Evolutionary conservation across 2,113 vertebrate species (phyloP).

Genomic region (Saccopteryx bilineata): DNA sequence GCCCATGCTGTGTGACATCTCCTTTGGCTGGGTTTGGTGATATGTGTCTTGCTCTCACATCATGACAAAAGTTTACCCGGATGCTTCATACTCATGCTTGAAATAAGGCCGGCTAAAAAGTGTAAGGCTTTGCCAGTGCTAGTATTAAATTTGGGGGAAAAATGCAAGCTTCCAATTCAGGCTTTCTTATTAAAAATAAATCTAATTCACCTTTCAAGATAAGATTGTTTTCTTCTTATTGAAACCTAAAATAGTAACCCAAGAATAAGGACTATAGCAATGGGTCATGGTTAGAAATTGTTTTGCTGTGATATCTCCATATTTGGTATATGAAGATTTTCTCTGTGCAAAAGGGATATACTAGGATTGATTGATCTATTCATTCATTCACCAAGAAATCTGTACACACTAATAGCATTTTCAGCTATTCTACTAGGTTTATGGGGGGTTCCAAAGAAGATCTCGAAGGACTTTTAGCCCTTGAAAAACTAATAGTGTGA

Average conservation of each 20-base stretch:
- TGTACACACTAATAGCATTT: background rate
- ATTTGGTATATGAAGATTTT: slow-evolving; percentile 62
- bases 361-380: background rate
- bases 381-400: slow-evolving; percentile 33
- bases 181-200: slow-evolving; percentile 72
- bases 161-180: slow-evolving; percentile 64
- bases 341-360: background rate
- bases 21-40: background rate
- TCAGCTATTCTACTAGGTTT: background rate
- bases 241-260: slow-evolving; percentile 58
- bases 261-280: slow-evolving; percentile 60
- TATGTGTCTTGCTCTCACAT: background rate
- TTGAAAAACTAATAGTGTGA: background rate
- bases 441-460: background rate
- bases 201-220: slow-evolving; percentile 55
- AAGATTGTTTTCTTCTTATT: slow-evolving; percentile 63
- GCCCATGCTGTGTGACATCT: background rate
- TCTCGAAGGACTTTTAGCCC: background rate
- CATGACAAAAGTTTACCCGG: background rate
- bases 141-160: slow-evolving; percentile 67
- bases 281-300: slow-evolving; percentile 60
- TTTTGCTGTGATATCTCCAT: slow-evolving; percentile 50
- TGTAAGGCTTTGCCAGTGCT: slow-evolving; percentile 44
- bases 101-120: slow-evolving; percentile 63
- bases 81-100: slow-evolving; percentile 10